Conservation (phyloP, 2,888 invertebrate genomes). For the Amblyjoppa proteus region DNA sequence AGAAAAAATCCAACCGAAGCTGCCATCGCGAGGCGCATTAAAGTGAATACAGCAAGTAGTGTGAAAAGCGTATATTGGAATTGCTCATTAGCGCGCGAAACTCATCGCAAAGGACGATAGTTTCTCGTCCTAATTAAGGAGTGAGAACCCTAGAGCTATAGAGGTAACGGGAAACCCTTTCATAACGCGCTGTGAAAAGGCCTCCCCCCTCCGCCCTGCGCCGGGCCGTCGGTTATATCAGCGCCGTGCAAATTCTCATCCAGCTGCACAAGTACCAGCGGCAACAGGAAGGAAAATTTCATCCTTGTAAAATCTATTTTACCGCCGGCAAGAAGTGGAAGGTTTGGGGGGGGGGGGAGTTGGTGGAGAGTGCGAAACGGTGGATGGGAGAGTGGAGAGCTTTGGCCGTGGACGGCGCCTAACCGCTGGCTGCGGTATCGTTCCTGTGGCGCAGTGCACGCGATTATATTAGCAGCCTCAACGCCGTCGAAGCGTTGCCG, state of each 20-base stretch:
- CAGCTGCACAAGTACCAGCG: background rate
- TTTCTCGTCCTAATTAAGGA: slow-evolving; percentile 67
- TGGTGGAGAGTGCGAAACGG: background rate
- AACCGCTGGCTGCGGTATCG: background rate
- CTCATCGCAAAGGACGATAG: slow-evolving; percentile 51
- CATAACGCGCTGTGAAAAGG: slow-evolving; percentile 13
- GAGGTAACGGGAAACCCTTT: slow-evolving; percentile 54
- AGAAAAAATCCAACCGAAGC: slow-evolving; percentile 4
- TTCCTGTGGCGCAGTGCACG: background rate
- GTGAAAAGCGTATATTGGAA: slow-evolving; percentile 44
- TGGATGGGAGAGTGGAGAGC: background rate
- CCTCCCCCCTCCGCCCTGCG: background rate
- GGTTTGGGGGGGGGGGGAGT: background rate
- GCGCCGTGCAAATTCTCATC: background rate
- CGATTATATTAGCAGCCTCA: slow-evolving; percentile 1
- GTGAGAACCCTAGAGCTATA: slow-evolving; percentile 22
- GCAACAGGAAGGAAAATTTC: background rate
- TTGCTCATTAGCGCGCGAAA: slow-evolving; percentile 66
- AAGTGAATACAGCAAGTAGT: background rate
- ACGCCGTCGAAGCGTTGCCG: background rate
- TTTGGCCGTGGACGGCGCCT: background rate
- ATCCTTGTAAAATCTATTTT: background rate
- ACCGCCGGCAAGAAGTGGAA: background rate
- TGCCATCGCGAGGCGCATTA: background rate
- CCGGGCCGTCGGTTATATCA: slow-evolving; percentile 1